Evolutionary conservation across 2,888 invertebrate genomes (phyloP), one percentile per base, ranked within the genome.

Genomic region (Zygogramma bicolorata): DNA sequence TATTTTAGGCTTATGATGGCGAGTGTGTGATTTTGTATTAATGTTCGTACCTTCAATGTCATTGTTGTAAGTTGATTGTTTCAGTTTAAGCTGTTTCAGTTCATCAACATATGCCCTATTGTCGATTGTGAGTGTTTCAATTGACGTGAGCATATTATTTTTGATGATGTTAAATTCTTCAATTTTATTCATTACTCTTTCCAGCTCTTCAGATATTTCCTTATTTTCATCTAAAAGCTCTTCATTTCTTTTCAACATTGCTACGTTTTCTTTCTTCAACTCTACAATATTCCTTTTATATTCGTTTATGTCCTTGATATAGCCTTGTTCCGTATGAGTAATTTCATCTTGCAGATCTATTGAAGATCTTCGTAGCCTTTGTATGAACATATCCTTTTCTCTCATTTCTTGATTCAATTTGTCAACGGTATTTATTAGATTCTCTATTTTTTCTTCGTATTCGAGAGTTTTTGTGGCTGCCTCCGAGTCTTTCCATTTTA

Each of bases 361-460:
- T 42, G 62, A 67, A n/a, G 29, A 46, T 65, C 34, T 65, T 46
- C 27, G 13, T 10, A 46, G 53, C 15, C 27, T 65, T 22, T 65
- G n/a, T 7, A 46, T 29, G 29, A 46, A 29, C 6, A 25, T 46
- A 53, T 27, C 65, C 22, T 62, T 62, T 22, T 22, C 34, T 7
- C 8, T 34, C 4, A 38, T 38, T 22, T 62, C 62, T 8, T 31
- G 6, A 13, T 62, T 22, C 13, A 34, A 18, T 38, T 38, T 62
- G 8, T 7, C 15, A 15, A 53, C 8, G 4, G 15, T 18, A 25
- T 20, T 6, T 20, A 10, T 25, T 20, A 6, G 4, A 10, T 20
- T 18, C 20, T 20, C 4, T 53, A n/a, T 53, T 53, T 53, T 15
- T 10, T 6, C 10, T 53, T n/a, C 7, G 18, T 53, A 10, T 15